Conservation (phyloP, 2,113 vertebrate species). For the Triplophysa tibetana region DNA sequence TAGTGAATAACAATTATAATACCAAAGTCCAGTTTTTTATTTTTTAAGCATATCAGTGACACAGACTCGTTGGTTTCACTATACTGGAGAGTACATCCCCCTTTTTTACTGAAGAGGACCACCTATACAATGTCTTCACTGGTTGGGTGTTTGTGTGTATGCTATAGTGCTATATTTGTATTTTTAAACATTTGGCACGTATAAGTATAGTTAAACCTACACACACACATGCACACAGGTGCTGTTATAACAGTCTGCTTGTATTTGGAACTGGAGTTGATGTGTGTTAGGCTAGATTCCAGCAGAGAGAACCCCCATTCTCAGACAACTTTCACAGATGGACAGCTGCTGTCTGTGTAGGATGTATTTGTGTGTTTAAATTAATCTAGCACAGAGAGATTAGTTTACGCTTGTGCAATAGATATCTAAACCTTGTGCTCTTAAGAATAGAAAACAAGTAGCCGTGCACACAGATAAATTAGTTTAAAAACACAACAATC, state of each 20-base stretch:
- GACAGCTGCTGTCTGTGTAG: slow-evolving; percentile 8
- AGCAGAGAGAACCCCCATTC: slow-evolving; percentile 3
- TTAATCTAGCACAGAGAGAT: background rate
- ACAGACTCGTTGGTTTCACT: background rate
- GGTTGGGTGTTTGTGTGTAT: no score
- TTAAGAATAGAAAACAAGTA: background rate
- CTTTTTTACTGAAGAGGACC: no score
- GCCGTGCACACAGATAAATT: background rate
- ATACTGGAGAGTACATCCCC: no score
- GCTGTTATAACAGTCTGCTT: background rate
- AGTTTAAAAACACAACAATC: background rate
- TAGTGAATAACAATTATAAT: background rate
- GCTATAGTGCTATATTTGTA: no score
- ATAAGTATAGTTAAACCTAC: background rate
- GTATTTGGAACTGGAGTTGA: slow-evolving; percentile 13
- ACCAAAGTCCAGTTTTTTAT: background rate
- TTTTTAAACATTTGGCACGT: no score
- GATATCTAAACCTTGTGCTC: background rate
- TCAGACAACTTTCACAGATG: slow-evolving; percentile 23
- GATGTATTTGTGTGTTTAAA: slow-evolving; percentile 15
- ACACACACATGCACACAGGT: slow-evolving; percentile 22
- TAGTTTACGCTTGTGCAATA: slow-evolving; percentile 3
- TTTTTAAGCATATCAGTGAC: background rate
- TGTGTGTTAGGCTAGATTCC: slow-evolving; percentile 15
- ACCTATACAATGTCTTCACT: no score